Conservation (phyloP, 1,140 invertebrate species). For the Pentalonia nigronervosa region DNA sequence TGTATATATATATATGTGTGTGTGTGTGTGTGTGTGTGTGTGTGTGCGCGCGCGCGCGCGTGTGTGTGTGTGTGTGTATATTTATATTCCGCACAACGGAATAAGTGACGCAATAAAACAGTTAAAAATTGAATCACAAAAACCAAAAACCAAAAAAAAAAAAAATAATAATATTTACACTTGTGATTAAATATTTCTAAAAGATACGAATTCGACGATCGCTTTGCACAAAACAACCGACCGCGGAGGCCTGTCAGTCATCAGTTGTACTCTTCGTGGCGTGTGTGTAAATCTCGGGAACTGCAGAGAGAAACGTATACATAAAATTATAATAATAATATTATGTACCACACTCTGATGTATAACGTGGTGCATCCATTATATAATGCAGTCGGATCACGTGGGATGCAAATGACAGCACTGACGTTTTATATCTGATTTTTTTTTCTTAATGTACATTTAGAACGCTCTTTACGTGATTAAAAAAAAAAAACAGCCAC, state of each 20-base stretch:
- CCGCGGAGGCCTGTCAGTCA: neutral
- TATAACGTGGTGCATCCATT: neutral
- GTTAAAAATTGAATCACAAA: neutral
- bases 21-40: no score
- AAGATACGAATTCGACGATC: neutral
- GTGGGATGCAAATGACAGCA: constrained; percentile 49
- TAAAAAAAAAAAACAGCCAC: constrained; percentile 31
- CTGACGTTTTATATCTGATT: constrained; percentile 48
- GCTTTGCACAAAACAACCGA: neutral
- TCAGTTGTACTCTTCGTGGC: neutral
- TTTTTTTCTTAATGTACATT: constrained; percentile 22
- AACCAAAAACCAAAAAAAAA: no score
- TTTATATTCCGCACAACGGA: neutral
- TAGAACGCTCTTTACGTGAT: neutral
- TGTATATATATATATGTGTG: no score
- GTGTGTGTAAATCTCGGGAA: neutral
- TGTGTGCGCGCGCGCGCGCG: no score
- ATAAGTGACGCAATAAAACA: neutral
- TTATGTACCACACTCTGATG: neutral
- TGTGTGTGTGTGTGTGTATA: no score
- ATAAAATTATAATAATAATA: neutral
- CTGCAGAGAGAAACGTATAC: neutral
- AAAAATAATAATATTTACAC: no score
- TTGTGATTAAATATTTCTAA: neutral
- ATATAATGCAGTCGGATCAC: constrained; percentile 13